These are phyloP conservation scores for Mesembrinibis cayennensis DNA, from an alignment of 2,113 vertebrate genomes.

Conservation along the genomic window DNA sequence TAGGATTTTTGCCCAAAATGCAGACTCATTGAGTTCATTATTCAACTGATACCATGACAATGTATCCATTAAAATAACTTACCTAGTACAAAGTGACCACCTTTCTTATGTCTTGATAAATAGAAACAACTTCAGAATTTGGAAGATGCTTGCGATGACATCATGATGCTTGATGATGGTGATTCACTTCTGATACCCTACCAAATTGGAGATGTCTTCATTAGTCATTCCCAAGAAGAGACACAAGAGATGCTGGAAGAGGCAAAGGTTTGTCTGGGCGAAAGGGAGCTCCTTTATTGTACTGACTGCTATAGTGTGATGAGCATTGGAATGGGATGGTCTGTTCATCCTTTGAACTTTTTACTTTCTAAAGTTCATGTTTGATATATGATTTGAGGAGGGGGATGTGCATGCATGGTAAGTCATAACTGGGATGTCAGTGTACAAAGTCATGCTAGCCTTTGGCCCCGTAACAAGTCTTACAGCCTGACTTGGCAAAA, in stretches of 20 bases:
- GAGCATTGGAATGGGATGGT: background rate
- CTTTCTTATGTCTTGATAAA: background rate
- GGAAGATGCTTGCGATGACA: slow-evolving; percentile 93
- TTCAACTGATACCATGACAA: background rate
- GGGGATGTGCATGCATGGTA: too few relatives aligned
- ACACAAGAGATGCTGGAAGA: slow-evolving; percentile 94
- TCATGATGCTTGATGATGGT: slow-evolving; percentile 90
- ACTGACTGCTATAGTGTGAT: background rate
- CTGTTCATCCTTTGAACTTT: background rate
- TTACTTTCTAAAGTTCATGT: accelerated
- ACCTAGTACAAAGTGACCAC: background rate
- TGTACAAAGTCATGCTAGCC: background rate
- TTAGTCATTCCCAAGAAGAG: slow-evolving; percentile 93
- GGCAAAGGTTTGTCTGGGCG: slow-evolving; percentile 82
- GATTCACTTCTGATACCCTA: slow-evolving; percentile 88
- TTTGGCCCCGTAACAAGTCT: background rate
- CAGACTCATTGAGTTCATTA: background rate
- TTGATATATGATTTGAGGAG: background rate
- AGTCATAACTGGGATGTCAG: background rate
- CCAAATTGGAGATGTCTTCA: slow-evolving; percentile 95
- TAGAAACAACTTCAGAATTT: slow-evolving; percentile 95
- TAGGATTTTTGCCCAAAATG: background rate
- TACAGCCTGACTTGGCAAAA: background rate
- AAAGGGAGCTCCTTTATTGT: background rate
- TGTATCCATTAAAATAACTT: background rate